These are phyloP conservation scores for Ptychoptera albimana DNA, from an alignment of 2,888 invertebrate genomes.

Conservation along the genomic window DNA sequence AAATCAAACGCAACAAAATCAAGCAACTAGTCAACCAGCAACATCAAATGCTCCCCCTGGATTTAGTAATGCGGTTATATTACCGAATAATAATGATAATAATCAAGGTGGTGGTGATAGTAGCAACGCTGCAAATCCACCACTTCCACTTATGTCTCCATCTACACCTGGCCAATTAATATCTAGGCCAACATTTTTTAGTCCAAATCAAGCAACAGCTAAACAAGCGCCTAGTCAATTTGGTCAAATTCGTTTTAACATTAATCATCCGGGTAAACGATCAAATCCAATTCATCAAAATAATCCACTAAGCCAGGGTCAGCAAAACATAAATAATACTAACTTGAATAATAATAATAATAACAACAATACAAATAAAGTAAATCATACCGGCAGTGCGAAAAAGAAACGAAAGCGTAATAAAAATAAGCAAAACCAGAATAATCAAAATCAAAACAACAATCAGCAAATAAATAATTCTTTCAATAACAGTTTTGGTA, in stretches of 20 bases:
- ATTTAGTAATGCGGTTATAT: slow-evolving; percentile 28
- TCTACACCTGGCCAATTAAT: slow-evolving; percentile 17
- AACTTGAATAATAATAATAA: slow-evolving; percentile 3
- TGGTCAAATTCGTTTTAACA: slow-evolving; percentile 37
- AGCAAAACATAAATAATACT: slow-evolving; percentile 15
- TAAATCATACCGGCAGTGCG: slow-evolving; percentile 14
- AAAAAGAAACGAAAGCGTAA: slow-evolving; percentile 68
- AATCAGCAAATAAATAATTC: slow-evolving; percentile 20
- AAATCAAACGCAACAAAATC: slow-evolving; percentile 17
- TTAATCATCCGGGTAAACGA: slow-evolving; percentile 31
- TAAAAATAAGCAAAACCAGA: slow-evolving; percentile 37
- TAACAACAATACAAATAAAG: slow-evolving; percentile 13
- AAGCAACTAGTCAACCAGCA: slow-evolving; percentile 19
- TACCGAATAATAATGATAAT: slow-evolving; percentile 13
- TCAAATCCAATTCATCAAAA: slow-evolving; percentile 22
- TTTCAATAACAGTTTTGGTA: slow-evolving; percentile 15
- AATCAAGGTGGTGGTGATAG: slow-evolving; percentile 21
- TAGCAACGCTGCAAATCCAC: slow-evolving; percentile 33
- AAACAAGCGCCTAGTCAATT: slow-evolving; percentile 27
- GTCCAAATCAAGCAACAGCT: slow-evolving; percentile 17
- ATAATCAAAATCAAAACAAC: slow-evolving; percentile 19
- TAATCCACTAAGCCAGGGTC: slow-evolving; percentile 20
- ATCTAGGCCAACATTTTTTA: slow-evolving; percentile 26
- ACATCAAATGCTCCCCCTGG: slow-evolving; percentile 33
- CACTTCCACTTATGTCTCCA: slow-evolving; percentile 36